Conservation (phyloP, 2,888 invertebrate genomes). For the Drosophila niveifrons region DNA sequence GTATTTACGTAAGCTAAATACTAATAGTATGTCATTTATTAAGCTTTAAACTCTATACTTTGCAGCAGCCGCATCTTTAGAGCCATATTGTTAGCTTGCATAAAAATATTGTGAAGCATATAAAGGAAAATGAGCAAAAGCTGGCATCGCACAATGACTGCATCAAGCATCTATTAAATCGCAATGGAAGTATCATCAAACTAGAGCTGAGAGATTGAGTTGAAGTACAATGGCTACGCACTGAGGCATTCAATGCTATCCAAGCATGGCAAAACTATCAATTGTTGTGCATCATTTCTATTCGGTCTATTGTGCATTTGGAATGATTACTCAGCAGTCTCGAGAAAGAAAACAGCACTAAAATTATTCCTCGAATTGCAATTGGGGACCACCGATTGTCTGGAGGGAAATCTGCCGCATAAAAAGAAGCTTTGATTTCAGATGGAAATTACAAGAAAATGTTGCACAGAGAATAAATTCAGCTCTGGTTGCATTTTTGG, state of each 20-base stretch:
- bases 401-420: slow-evolving; percentile 41
- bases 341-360: slow-evolving; percentile 33
- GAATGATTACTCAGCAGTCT: slow-evolving; percentile 60
- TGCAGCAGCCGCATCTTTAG: too few species aligned
- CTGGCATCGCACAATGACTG: slow-evolving; percentile 18
- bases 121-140: slow-evolving; percentile 17
- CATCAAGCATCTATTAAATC: slow-evolving; percentile 39
- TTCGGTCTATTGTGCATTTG: slow-evolving; percentile 66
- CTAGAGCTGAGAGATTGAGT: slow-evolving; percentile 12
- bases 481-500: neutral
- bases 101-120: neutral
- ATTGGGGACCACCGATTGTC: slow-evolving; percentile 19
- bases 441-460: slow-evolving; percentile 52
- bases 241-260: slow-evolving; percentile 15
- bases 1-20: neutral
- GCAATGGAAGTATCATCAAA: slow-evolving; percentile 29
- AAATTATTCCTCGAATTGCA: slow-evolving; percentile 59
- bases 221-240: neutral
- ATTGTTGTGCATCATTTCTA: slow-evolving; percentile 48
- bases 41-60: too few species aligned
- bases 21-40: too few species aligned
- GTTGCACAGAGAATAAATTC: slow-evolving; percentile 23
- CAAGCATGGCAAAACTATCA: slow-evolving; percentile 54
- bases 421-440: slow-evolving; percentile 23
- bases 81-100: too few species aligned